Evolutionary conservation across 1,140 invertebrate genomes (phyloP).

Genomic region (Metopolophium dirhodum): DNA sequence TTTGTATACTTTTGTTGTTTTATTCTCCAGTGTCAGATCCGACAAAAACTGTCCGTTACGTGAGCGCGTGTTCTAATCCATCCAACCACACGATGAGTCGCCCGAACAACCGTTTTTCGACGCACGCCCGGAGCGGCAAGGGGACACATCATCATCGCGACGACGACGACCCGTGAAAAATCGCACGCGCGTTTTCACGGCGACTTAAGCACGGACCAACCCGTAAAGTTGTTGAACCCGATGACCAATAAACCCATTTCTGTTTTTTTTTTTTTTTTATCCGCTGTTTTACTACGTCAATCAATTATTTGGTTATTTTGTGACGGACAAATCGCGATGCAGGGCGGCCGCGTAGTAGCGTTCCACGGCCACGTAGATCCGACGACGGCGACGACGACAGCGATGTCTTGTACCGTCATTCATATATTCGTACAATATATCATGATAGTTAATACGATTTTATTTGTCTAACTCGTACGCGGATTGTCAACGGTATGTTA

Average conservation of each 20-base stretch:
- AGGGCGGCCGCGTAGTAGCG: background rate
- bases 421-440: background rate
- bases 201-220: background rate
- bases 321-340: background rate
- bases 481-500: background rate
- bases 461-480: background rate
- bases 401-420: background rate
- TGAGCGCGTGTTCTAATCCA: slow-evolving; percentile 2
- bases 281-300: background rate
- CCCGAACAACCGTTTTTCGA: slow-evolving; percentile 3
- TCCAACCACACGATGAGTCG: background rate
- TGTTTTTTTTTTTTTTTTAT: background rate
- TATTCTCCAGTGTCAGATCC: background rate
- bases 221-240: slow-evolving; percentile 12
- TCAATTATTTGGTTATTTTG: background rate
- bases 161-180: background rate
- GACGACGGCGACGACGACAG: background rate
- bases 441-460: background rate
- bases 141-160: background rate
- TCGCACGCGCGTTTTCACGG: background rate
- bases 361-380: background rate
- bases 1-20: background rate
- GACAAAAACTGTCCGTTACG: background rate
- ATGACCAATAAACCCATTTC: slow-evolving; percentile 38
- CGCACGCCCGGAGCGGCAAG: background rate